These are phyloP conservation scores for Sialia sialis DNA, from an alignment of 2,113 vertebrate genomes.

Conservation along the genomic window DNA sequence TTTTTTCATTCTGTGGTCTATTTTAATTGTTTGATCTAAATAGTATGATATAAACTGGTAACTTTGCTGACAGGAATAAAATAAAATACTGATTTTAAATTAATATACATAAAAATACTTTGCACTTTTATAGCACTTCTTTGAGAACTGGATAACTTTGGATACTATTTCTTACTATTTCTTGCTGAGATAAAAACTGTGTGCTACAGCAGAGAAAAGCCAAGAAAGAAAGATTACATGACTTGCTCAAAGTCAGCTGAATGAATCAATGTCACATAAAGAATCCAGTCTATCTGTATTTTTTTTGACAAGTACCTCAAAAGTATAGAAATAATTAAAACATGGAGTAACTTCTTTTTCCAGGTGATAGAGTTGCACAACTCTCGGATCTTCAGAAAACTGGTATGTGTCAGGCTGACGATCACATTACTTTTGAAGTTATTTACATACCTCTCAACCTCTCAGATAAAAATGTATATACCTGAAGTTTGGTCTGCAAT, in stretches of 20 bases:
- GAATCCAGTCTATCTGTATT: not conserved
- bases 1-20: not conserved
- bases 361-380: not conserved
- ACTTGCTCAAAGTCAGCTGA: constrained; percentile 45
- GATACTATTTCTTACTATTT: not conserved
- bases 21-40: not conserved
- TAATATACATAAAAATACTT: constrained; percentile 3
- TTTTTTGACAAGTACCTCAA: not conserved
- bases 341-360: not conserved
- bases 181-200: not conserved
- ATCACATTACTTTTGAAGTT: not conserved
- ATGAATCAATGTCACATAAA: not conserved
- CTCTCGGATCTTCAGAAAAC: constrained; percentile 5
- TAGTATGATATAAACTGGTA: not conserved
- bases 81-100: not conserved
- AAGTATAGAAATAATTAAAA: not conserved
- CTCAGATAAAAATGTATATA: not conserved
- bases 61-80: not conserved
- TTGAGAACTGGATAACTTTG: not conserved
- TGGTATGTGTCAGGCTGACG: not conserved
- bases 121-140: constrained; percentile 58
- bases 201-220: not conserved
- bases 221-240: not conserved
- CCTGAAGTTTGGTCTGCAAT: not conserved
- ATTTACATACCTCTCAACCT: not conserved